Percentiles rank a stretch among this genome's conserved stretches.
Evolutionary conservation across 2,113 vertebrate species (phyloP).

Genomic region (Accipiter virgatus): DNA sequence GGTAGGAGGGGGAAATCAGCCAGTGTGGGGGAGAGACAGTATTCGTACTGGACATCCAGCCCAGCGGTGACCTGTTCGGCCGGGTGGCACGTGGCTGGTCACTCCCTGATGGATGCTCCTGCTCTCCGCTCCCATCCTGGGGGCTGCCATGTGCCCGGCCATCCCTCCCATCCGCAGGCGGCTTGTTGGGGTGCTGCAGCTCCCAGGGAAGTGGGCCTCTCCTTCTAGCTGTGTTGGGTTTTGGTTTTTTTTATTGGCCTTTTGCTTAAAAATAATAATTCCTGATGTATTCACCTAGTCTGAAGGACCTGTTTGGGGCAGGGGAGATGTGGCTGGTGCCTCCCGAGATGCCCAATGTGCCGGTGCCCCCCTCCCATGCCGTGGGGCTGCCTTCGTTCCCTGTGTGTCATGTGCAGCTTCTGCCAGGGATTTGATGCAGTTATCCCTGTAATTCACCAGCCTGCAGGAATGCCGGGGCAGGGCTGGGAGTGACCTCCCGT

Average conservation of each 20-base stretch:
- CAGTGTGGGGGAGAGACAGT: rapidly evolving
- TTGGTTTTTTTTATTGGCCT: neutral
- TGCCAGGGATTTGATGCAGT: neutral
- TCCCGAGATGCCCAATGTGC: neutral
- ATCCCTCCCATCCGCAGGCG: neutral
- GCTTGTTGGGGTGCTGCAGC: neutral
- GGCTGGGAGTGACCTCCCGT: neutral
- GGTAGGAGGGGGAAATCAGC: neutral
- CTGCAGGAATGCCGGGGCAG: neutral
- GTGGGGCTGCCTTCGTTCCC: neutral
- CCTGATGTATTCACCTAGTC: neutral
- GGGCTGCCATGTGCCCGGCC: rapidly evolving
- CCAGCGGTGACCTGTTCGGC: neutral
- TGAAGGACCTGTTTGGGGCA: neutral
- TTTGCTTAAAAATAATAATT: neutral
- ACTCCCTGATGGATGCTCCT: neutral
- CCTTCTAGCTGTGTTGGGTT: neutral
- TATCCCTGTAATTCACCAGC: neutral
- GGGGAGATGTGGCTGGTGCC: neutral
- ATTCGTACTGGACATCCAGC: neutral
- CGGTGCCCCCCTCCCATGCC: rapidly evolving
- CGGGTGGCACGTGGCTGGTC: rapidly evolving
- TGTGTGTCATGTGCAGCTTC: rapidly evolving
- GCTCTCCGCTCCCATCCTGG: neutral
- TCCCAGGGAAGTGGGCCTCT: neutral